These are phyloP conservation scores for Lates calcarifer DNA, from an alignment of 2,113 vertebrate genomes.

Conservation along the genomic window DNA sequence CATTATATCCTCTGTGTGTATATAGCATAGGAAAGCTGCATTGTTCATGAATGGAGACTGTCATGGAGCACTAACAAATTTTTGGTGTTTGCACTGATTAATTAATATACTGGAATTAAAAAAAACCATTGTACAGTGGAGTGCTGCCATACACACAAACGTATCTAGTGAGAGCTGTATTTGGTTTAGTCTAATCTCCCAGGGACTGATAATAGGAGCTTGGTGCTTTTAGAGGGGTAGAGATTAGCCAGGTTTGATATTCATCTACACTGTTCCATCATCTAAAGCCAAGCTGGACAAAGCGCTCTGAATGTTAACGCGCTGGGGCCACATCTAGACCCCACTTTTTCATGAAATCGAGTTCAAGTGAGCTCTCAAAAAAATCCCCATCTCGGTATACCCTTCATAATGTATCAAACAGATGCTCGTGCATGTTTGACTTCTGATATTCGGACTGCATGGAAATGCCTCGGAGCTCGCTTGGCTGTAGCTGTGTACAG, in stretches of 20 bases:
- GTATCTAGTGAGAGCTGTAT: slow-evolving; percentile 1
- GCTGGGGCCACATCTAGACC: not conserved
- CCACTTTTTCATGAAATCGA: not conserved
- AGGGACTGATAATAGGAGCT: slow-evolving; percentile 35
- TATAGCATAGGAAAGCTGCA: not conserved
- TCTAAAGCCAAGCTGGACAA: slow-evolving; percentile 29
- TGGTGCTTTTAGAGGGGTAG: slow-evolving; percentile 20
- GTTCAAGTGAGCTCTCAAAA: slow-evolving; percentile 50
- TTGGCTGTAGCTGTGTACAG: slow-evolving; percentile 9
- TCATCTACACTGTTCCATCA: slow-evolving; percentile 54
- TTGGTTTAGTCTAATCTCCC: slow-evolving; percentile 37
- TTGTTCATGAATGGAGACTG: not conserved
- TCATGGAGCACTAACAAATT: not conserved
- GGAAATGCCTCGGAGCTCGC: slow-evolving; percentile 13
- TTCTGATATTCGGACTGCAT: slow-evolving; percentile 39
- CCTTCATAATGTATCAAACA: slow-evolving; percentile 50
- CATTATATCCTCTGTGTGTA: not conserved
- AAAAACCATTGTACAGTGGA: not conserved
- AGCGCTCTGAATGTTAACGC: slow-evolving; percentile 44
- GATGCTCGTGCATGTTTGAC: slow-evolving; percentile 57
- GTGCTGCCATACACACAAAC: not conserved
- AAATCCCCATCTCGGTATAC: slow-evolving; percentile 1
- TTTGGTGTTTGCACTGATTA: slow-evolving; percentile 1
- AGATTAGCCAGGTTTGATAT: slow-evolving; percentile 66
- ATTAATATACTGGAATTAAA: slow-evolving; percentile 13